phyloP scores from a whole-genome alignment of 2,113 vertebrate genomes.

The Hystrix cristata region DNA sequence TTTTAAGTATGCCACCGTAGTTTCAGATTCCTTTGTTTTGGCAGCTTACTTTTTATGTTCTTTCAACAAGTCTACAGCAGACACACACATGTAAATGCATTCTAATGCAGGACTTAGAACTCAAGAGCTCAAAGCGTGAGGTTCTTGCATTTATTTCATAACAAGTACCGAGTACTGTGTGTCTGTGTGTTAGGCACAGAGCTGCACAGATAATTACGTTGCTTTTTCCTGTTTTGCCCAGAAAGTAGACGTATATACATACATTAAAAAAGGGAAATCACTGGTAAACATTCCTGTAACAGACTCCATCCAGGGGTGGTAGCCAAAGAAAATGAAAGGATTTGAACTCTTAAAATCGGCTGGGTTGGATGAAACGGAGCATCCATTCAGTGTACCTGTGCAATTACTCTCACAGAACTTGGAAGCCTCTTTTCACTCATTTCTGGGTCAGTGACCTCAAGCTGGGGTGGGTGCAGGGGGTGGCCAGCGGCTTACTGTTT shows the following conservation, averaged over 20 bases:
- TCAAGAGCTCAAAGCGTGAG: not conserved
- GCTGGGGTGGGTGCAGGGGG: not conserved
- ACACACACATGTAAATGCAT: not conserved
- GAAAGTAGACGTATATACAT: not conserved
- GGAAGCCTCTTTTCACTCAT: conserved; percentile 50
- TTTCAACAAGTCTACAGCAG: not conserved
- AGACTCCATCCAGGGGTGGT: conserved; percentile 46
- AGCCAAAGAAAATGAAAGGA: conserved; percentile 76
- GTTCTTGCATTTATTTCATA: not conserved
- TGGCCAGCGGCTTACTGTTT: conserved; percentile 50
- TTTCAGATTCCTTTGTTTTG: conserved; percentile 7
- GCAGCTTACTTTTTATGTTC: conserved; percentile 11
- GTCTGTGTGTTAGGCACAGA: not conserved
- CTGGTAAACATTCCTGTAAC: not conserved
- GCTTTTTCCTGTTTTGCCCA: not conserved
- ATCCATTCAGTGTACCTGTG: conserved; percentile 29
- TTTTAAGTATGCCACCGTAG: not conserved
- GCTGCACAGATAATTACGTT: not conserved
- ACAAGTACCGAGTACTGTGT: not conserved
- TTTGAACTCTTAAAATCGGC: conserved; percentile 73
- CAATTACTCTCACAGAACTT: conserved; percentile 65
- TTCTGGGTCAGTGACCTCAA: conserved; percentile 77
- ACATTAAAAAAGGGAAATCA: no score
- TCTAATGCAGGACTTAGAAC: not conserved
- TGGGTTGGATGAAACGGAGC: not conserved